These are phyloP conservation scores for Tapera naevia DNA, from an alignment of 2,797 vertebrate species.

Conservation along the genomic window DNA sequence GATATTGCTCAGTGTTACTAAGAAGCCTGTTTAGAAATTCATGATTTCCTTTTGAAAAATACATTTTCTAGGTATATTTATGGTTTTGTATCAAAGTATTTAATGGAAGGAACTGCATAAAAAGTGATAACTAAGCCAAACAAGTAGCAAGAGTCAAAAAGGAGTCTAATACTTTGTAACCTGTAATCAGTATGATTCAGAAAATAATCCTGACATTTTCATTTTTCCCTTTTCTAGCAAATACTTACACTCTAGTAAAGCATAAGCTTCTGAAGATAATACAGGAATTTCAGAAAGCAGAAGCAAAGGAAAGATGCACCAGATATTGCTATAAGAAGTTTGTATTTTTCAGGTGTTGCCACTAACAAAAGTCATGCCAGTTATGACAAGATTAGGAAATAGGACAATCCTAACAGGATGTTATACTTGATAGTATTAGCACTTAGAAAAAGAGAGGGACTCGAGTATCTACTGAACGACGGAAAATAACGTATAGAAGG, in stretches of 20 bases:
- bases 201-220: not conserved
- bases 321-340: not conserved
- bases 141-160: not conserved
- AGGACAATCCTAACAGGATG: not conserved
- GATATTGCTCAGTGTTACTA: not conserved
- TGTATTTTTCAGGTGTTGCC: not conserved
- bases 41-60: not conserved
- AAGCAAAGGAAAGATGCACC: not conserved
- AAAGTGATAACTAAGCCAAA: not conserved
- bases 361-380: not conserved
- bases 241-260: not conserved
- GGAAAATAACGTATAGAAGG: not conserved
- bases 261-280: not conserved
- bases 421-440: not conserved
- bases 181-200: not conserved
- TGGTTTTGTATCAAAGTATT: not conserved
- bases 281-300: not conserved
- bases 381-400: not conserved
- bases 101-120: not conserved
- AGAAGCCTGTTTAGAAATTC: not conserved
- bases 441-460: not conserved
- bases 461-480: not conserved
- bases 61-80: not conserved
- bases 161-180: not conserved
- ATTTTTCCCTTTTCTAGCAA: not conserved